phyloP scores from a whole-genome alignment of 2,113 vertebrate genomes.

The Alouatta palliata region DNA sequence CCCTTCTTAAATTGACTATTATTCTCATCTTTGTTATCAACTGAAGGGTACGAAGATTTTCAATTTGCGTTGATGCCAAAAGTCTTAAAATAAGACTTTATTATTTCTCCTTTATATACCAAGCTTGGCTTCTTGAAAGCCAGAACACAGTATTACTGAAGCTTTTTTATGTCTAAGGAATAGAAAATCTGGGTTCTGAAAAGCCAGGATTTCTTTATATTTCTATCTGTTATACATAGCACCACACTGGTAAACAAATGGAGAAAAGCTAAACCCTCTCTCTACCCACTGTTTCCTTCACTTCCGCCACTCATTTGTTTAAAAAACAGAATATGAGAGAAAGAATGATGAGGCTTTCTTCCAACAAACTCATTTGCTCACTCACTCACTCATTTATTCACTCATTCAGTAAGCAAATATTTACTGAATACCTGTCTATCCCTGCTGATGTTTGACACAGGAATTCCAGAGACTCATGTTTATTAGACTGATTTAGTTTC shows the following conservation, averaged over 20 bases:
- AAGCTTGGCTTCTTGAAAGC: background rate
- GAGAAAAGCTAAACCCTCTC: background rate
- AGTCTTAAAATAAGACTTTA: slow-evolving; percentile 6
- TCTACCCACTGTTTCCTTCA: background rate
- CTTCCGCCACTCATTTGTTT: slow-evolving; percentile 33
- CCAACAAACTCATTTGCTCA: background rate
- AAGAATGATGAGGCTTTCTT: background rate
- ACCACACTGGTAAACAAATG: background rate
- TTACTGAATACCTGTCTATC: background rate
- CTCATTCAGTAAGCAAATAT: background rate
- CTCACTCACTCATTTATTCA: background rate
- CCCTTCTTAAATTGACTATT: background rate
- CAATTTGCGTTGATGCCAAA: background rate
- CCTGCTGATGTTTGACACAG: background rate
- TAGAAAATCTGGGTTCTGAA: background rate
- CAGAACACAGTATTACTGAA: background rate
- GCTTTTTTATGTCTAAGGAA: background rate
- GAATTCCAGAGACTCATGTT: background rate
- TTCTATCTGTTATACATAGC: background rate
- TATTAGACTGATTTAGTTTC: background rate
- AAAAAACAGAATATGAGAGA: background rate
- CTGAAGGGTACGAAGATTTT: background rate
- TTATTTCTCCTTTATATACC: background rate
- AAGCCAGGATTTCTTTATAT: background rate
- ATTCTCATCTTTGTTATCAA: background rate